Conservation (phyloP, 2,797 vertebrate species). For the Esox lucius region DNA sequence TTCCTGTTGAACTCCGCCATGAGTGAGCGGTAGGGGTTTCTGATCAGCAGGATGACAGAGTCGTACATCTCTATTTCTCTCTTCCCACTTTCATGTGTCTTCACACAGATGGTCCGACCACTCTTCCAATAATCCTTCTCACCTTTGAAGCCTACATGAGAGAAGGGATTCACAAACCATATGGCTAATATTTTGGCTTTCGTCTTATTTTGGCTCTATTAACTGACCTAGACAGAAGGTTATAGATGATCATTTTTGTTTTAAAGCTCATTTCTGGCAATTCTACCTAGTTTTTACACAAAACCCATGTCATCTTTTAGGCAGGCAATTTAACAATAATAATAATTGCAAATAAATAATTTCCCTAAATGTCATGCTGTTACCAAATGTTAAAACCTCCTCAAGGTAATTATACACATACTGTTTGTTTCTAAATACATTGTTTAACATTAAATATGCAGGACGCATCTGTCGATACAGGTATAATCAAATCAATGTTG, state of each 20-base stretch:
- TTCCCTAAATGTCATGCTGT: no score
- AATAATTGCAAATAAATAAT: no score
- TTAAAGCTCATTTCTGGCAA: no score
- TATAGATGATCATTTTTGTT: neutral
- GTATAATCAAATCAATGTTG: no score
- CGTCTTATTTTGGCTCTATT: neutral
- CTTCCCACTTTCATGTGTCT: constrained; percentile 94
- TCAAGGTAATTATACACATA: no score
- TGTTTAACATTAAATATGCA: no score
- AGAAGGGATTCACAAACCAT: constrained; percentile 1
- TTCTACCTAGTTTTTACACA: no score
- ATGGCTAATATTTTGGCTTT: neutral
- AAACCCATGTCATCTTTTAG: no score
- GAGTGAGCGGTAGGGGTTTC: constrained; percentile 92
- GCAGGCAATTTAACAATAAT: no score
- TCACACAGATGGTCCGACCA: constrained; percentile 92
- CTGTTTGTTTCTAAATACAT: no score
- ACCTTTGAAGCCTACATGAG: constrained; percentile 88
- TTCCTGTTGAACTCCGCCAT: constrained; percentile 97
- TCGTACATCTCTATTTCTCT: constrained; percentile 95
- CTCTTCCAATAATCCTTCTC: constrained; percentile 99
- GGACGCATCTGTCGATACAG: no score
- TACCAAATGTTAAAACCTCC: no score
- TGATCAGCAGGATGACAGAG: constrained; percentile 89
- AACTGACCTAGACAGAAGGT: neutral